Base-by-base conservation (phyloP, 1,140 invertebrate genomes). In the Bombus difficillimus region DNA sequence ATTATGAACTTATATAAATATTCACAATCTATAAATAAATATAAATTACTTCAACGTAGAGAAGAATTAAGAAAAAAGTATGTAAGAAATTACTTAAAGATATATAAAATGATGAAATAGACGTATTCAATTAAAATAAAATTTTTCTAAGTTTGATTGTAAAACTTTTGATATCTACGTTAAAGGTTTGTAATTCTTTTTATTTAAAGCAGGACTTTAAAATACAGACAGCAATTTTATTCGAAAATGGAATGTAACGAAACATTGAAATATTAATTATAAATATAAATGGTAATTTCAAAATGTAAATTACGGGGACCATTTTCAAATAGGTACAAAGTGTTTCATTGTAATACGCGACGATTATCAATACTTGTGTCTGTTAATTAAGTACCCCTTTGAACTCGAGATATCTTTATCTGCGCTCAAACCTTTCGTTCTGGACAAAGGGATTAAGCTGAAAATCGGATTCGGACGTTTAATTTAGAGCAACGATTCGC, bases 381-480 rank as follows among this genome's bases (percentile, higher is more conserved):
- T 68, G 22, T 66, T 86, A 90, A 88, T 86, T 88, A 90, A 66
- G 72, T 68, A n/a, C 18, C 80, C 79, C 87, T 91, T 91, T 85
- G 82, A 87, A 89, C 78, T 76, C 37, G 62, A 76, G 79, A 88
- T 91, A 69, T 81, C 85, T 85, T 81, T 83, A 84, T 83, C 85
- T 87, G 69, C 53, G 64, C 12, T 28, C 72, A 74, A 89, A 53
- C 89, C 75, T 75, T 81, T 81, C 57, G 59, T 83, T 43, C 41
- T 41, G 41, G 25, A 59, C 74, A 79, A 89, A 87, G 83, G 90
- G 90, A 77, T 91, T 91, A 91, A 79, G 83, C 81, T 39, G 85
- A 53, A 89, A 91, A 91, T 91, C 90, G 87, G 90, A 91, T 91
- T 91, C 39, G 77, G 18, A 80, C 53, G 76, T 84, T 84, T 80